A percentile compares a stretch with the other conserved stretches of the same genome.
These are phyloP conservation scores for Crocodylus rhombifer DNA, from an alignment of 2,797 vertebrate species.

Conservation along the genomic window DNA sequence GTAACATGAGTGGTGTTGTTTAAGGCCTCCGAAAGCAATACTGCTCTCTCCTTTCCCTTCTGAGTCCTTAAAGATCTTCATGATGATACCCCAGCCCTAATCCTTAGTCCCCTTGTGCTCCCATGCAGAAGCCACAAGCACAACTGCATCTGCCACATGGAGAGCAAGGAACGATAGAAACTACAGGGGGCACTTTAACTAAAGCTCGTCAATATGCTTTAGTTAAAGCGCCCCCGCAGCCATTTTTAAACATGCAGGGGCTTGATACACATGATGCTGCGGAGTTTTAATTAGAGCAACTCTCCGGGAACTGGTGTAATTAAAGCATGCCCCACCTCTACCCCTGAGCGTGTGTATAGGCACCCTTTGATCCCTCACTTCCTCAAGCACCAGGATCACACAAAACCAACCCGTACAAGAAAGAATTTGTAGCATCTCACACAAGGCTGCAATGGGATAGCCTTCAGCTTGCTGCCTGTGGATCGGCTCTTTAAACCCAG, in stretches of 20 bases:
- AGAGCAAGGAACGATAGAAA: not conserved
- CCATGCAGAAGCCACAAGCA: conserved; percentile 16
- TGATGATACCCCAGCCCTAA: conserved; percentile 25
- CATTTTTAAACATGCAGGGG: no score
- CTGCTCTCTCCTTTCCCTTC: not conserved
- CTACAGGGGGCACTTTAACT: no score
- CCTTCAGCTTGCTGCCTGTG: not conserved
- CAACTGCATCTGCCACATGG: not conserved
- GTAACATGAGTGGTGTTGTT: conserved; percentile 7
- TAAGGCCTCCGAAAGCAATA: not conserved
- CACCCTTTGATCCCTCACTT: not conserved
- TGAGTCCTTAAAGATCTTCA: conserved; percentile 3
- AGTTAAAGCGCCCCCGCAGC: no score
- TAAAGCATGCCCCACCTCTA: no score
- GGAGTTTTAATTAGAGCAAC: no score
- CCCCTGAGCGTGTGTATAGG: no score
- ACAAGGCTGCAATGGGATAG: not conserved
- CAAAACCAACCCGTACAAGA: conserved; percentile 18
- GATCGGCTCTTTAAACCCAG: not conserved
- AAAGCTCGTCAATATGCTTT: no score
- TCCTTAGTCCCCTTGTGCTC: not conserved
- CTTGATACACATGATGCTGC: no score
- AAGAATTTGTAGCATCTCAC: not conserved
- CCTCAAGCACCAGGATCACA: not conserved
- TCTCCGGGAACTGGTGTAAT: no score